A percentile compares a stretch with the other conserved stretches of the same genome.
These are phyloP conservation scores for Dolichallabes microphthalmus DNA, from an alignment of 2,113 vertebrate species.

Conservation along the genomic window DNA sequence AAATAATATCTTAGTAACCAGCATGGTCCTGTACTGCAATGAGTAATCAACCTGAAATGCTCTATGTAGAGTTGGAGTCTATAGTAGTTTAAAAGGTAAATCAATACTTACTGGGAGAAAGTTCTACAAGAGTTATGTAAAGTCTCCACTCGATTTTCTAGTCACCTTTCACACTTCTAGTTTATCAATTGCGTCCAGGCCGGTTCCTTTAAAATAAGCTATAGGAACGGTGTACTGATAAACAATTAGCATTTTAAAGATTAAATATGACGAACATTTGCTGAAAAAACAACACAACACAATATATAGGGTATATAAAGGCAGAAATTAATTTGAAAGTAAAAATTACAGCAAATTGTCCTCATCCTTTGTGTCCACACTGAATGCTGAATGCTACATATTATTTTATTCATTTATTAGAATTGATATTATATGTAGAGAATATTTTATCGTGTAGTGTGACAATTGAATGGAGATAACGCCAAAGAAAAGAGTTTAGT, in stretches of 20 bases:
- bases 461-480: no score
- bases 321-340: no score
- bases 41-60: neutral
- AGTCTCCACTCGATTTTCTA: neutral
- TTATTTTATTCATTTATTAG: no score
- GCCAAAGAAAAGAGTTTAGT: no score
- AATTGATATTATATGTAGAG: no score
- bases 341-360: no score
- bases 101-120: neutral
- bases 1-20: neutral
- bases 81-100: neutral
- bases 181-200: neutral
- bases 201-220: conserved; percentile 4
- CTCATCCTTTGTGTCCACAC: no score
- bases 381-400: no score
- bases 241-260: neutral
- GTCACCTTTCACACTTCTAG: neutral
- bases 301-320: no score
- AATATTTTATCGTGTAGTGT: no score
- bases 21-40: neutral
- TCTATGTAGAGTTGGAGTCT: neutral
- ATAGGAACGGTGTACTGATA: neutral
- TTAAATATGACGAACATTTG: neutral
- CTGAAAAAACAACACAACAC: neutral
- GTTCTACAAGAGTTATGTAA: neutral